Evolutionary conservation across 2,113 vertebrate species (phyloP), one percentile per base, ranked within the genome.

Genomic region (Scortum barcoo): DNA sequence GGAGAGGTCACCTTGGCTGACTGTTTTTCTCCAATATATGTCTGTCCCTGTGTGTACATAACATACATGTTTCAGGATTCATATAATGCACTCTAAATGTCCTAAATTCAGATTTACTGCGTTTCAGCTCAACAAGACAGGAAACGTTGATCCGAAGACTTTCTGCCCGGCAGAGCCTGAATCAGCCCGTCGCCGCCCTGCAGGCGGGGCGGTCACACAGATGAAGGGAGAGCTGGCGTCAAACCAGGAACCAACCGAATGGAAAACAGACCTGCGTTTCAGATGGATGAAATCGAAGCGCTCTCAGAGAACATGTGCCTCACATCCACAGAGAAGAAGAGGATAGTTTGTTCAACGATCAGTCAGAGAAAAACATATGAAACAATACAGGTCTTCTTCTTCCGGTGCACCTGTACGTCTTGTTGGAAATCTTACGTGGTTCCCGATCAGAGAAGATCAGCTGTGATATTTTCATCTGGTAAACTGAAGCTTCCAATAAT

Each of bases 281-380:
- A 50, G 73, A 61, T 7, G 9, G 28, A 9, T 22, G 51, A 72
- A 20, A 50, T 46, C 30, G 1, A 1, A 8, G 14, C 13, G 30
- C 19, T 44, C 24, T 24, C 28, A 50, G 9, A 53, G 48, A 48
- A 22, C 67, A 73, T 0, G 19, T 1, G 28, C 7, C 2, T 38
- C 6, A 20, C 14, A 20, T 19, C 10, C 72, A 12, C 9, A 58
- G 68, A 81, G 40, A 80, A 87, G 13, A 77, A 22, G 69, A 76
- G 48, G 81, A 87, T 61, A 62, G 73, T 77, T 53, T 50, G 30
- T 19, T 38, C 13, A 2, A 42, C 0, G 22, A 78, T 73, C 36
- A 73, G 38, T 73, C 7, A 63, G 20, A 68, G 58, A 42, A 3
- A 42, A 20, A 33, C 46, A n/a, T 4, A 2, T 3, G 24, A 19